These are phyloP conservation scores for Hyles vespertilio DNA, from an alignment of 1,140 invertebrate species.

Conservation along the genomic window DNA sequence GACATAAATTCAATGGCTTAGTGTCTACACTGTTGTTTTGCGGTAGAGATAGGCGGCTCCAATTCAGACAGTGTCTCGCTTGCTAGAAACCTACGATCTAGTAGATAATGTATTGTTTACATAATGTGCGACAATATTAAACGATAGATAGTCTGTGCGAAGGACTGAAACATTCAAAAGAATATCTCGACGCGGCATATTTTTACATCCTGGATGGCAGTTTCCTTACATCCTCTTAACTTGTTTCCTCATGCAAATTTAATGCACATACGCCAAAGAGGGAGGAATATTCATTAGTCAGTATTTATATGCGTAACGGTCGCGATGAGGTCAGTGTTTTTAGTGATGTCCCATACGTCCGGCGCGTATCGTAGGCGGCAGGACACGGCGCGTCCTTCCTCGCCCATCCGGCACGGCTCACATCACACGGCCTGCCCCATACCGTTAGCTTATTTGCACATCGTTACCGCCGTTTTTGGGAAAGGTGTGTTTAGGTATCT, in stretches of 20 bases:
- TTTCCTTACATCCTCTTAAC: background rate
- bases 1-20: no score
- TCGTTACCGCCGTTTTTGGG: conserved; percentile 30
- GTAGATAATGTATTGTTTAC: no score
- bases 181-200: no score
- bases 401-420: conserved; percentile 42
- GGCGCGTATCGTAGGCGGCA: conserved; percentile 25
- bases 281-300: conserved; percentile 15
- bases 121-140: no score
- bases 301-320: conserved; percentile 40
- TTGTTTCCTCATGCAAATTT: conserved; percentile 9
- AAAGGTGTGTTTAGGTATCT: background rate
- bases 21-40: no score
- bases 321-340: conserved; percentile 54
- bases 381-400: conserved; percentile 54
- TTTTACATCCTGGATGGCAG: no score
- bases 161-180: no score
- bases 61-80: no score
- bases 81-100: no score
- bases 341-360: conserved; percentile 52
- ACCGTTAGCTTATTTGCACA: conserved; percentile 58
- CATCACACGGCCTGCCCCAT: conserved; percentile 33
- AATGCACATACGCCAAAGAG: conserved; percentile 17
- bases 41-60: no score
- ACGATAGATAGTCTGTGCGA: no score